Percentiles rank a stretch among this genome's conserved stretches.
Evolutionary conservation across 2,113 vertebrate genomes (phyloP).

Genomic region (Lathamus discolor): DNA sequence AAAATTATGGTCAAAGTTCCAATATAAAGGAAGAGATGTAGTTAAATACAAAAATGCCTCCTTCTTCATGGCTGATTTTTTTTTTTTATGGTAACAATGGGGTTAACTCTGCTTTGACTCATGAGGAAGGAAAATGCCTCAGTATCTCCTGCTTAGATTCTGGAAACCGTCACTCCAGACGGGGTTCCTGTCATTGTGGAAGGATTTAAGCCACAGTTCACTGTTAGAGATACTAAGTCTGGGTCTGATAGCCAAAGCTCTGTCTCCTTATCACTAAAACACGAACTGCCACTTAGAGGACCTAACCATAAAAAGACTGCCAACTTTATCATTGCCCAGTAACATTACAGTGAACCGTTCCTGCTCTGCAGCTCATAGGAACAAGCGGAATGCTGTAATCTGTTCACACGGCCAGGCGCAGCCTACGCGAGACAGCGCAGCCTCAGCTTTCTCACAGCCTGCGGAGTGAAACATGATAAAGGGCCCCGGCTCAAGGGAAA

Average conservation of each 20-base stretch:
- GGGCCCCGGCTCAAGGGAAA: constrained; percentile 25
- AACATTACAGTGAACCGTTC: constrained; percentile 32
- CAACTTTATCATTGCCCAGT: constrained; percentile 65
- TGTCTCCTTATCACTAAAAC: constrained; percentile 71
- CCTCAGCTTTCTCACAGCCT: constrained; percentile 64
- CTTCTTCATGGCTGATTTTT: not conserved
- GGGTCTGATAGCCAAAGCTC: constrained; percentile 55
- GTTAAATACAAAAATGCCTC: constrained; percentile 18
- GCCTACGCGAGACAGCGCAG: constrained; percentile 64
- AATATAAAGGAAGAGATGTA: not conserved
- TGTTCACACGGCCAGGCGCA: constrained; percentile 69
- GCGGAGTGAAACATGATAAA: constrained; percentile 51
- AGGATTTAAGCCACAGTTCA: constrained; percentile 51
- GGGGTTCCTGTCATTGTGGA: constrained; percentile 65
- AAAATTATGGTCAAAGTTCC: not conserved
- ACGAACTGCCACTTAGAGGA: constrained; percentile 59
- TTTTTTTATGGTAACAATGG: constrained; percentile 21
- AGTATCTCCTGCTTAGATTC: constrained; percentile 53
- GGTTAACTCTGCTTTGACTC: constrained; percentile 54
- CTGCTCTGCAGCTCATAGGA: constrained; percentile 34
- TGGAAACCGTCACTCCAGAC: constrained; percentile 69
- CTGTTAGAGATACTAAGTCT: constrained; percentile 61
- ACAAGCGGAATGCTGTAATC: constrained; percentile 79
- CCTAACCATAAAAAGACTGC: constrained; percentile 73
- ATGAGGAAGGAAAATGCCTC: constrained; percentile 55